Conservation (phyloP, 2,797 vertebrate species). For the Sebastolobus altivelis region DNA sequence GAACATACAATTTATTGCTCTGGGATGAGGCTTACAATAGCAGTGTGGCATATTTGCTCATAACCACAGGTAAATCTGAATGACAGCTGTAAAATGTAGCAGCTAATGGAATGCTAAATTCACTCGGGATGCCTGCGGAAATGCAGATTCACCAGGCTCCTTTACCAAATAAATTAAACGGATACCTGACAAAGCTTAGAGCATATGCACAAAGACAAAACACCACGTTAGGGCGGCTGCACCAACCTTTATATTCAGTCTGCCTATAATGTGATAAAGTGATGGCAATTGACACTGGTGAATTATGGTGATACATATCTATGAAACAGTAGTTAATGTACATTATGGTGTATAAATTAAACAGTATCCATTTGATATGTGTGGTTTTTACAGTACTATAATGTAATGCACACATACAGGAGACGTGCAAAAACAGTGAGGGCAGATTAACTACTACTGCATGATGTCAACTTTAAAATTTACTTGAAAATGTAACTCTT, state of each 20-base stretch:
- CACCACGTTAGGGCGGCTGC: conserved; percentile 57
- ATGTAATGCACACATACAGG: conserved; percentile 1
- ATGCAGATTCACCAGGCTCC: conserved; percentile 63
- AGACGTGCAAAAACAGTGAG: conserved; percentile 4
- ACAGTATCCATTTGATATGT: conserved; percentile 8
- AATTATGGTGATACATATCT: conserved; percentile 24
- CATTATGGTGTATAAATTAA: conserved; percentile 17
- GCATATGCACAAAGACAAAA: conserved; percentile 70
- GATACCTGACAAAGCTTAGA: conserved; percentile 67
- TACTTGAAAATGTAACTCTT: conserved; percentile 7
- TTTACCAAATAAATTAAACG: conserved; percentile 72
- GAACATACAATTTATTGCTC: conserved; percentile 82
- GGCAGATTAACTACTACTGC: background rate
- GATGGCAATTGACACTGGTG: conserved; percentile 14
- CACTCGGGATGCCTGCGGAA: conserved; percentile 60
- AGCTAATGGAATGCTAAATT: conserved; percentile 77
- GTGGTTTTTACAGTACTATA: conserved; percentile 4
- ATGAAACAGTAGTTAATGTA: conserved; percentile 35
- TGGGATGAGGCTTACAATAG: conserved; percentile 81
- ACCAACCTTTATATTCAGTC: conserved; percentile 30
- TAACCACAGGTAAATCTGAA: conserved; percentile 86
- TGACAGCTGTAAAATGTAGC: conserved; percentile 81
- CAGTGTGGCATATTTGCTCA: conserved; percentile 72
- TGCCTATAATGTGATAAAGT: conserved; percentile 35
- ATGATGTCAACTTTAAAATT: background rate